These are phyloP conservation scores for Morone chrysops DNA, from an alignment of 2,113 vertebrate species.

Conservation along the genomic window DNA sequence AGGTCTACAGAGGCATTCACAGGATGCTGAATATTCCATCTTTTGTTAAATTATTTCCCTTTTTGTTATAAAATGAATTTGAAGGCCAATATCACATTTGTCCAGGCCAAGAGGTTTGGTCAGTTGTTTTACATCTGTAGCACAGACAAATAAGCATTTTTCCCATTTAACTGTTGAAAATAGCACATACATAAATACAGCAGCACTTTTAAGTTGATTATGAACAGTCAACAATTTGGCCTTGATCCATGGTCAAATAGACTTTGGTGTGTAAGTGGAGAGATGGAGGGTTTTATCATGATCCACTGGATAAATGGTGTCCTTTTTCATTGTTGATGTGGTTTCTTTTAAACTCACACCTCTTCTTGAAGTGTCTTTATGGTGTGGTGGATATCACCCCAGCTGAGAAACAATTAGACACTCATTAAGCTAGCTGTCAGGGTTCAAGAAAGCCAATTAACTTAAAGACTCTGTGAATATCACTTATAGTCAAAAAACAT, in stretches of 20 bases:
- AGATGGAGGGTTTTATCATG: neutral
- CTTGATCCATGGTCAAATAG: neutral
- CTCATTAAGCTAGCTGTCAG: constrained; percentile 74
- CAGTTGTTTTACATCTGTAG: neutral
- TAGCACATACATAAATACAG: neutral
- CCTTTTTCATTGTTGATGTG: constrained; percentile 11
- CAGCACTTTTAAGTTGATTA: neutral
- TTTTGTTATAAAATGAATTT: constrained; percentile 17
- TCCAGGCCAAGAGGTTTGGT: neutral
- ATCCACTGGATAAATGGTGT: neutral
- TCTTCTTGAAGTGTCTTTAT: constrained; percentile 44
- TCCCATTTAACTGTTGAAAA: neutral
- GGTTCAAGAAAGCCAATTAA: constrained; percentile 81
- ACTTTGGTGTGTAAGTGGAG: neutral
- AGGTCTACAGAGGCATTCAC: constrained; percentile 1
- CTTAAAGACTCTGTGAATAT: constrained; percentile 62
- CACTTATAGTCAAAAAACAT: constrained; percentile 55
- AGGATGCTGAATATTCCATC: neutral
- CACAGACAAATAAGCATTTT: neutral
- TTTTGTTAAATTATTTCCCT: constrained; percentile 11
- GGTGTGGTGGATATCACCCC: constrained; percentile 62
- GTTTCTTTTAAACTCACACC: constrained; percentile 38
- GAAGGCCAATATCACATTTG: constrained; percentile 2
- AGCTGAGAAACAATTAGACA: constrained; percentile 79
- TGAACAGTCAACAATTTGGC: neutral